A percentile compares a stretch with the other conserved stretches of the same genome.
These are phyloP conservation scores for Formicarius rufipectus DNA, from an alignment of 2,113 vertebrate species.

Conservation along the genomic window DNA sequence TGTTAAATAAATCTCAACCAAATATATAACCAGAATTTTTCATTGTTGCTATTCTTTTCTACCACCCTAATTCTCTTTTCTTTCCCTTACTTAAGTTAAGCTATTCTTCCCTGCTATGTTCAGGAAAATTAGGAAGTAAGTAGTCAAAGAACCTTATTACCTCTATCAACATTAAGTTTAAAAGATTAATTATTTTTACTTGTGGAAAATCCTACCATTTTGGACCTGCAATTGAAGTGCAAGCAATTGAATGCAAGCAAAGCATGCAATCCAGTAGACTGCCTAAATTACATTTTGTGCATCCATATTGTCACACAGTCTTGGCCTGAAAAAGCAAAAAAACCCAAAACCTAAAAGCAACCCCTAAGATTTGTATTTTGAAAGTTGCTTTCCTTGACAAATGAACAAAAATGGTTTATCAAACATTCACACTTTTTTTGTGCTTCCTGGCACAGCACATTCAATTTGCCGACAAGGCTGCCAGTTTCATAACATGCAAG, in stretches of 20 bases:
- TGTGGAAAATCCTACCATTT: neutral
- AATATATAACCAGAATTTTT: neutral
- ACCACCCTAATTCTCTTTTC: neutral
- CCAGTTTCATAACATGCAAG: neutral
- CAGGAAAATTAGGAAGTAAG: neutral
- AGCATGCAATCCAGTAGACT: neutral
- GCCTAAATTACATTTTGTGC: neutral
- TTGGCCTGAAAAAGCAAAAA: neutral
- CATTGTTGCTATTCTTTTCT: neutral
- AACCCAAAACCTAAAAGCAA: neutral
- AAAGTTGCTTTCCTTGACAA: neutral
- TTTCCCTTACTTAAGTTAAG: neutral
- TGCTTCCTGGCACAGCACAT: neutral
- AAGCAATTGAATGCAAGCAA: neutral
- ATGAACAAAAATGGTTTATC: neutral
- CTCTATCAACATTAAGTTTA: neutral
- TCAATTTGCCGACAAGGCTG: neutral
- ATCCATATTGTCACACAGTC: neutral
- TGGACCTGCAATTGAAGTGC: neutral
- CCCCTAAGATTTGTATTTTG: neutral
- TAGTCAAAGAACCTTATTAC: neutral
- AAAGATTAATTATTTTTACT: neutral
- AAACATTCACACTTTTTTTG: neutral
- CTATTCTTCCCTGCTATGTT: neutral
- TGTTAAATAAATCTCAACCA: neutral